Evolutionary conservation across 2,888 invertebrate species (phyloP).

Genomic region (Epistrophe eligans): DNA sequence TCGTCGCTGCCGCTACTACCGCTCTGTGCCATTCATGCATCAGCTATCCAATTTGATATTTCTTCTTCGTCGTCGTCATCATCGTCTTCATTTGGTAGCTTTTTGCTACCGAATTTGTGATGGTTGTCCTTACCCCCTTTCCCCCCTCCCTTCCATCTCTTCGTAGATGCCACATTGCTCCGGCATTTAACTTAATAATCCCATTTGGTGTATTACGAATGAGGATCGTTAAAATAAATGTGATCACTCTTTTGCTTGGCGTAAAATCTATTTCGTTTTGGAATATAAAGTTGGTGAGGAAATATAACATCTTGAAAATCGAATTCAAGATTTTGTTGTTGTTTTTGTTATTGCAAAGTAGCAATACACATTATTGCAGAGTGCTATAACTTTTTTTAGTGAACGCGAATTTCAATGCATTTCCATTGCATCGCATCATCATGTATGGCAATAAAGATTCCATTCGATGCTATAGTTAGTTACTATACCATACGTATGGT

Average conservation of each 20-base stretch:
- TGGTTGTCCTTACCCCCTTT: too few species aligned
- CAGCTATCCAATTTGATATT: constrained; percentile 12
- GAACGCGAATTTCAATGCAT: constrained; percentile 52
- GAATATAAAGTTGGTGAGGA: constrained; percentile 55
- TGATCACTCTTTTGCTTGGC: constrained; percentile 67
- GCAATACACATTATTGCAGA: not conserved
- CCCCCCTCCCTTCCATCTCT: too few species aligned
- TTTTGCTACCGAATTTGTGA: constrained; percentile 41
- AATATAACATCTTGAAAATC: constrained; percentile 69
- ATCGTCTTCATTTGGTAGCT: constrained; percentile 30
- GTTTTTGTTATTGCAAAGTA: constrained; percentile 3
- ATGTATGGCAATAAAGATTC: constrained; percentile 72
- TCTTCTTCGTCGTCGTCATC: constrained; percentile 29
- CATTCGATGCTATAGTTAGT: constrained; percentile 55
- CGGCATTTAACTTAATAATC: constrained; percentile 72
- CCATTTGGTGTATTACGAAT: constrained; percentile 75
- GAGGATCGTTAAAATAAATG: constrained; percentile 75
- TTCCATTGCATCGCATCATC: constrained; percentile 54
- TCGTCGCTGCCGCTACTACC: constrained; percentile 12
- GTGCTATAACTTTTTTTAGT: not conserved
- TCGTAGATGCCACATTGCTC: not conserved
- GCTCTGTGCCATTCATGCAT: not conserved
- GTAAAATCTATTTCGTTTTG: constrained; percentile 69
- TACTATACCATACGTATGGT: not conserved
- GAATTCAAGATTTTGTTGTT: constrained; percentile 63